phyloP scores from a whole-genome alignment of 2,113 vertebrate genomes.

The Microcebus ravelobensis region DNA sequence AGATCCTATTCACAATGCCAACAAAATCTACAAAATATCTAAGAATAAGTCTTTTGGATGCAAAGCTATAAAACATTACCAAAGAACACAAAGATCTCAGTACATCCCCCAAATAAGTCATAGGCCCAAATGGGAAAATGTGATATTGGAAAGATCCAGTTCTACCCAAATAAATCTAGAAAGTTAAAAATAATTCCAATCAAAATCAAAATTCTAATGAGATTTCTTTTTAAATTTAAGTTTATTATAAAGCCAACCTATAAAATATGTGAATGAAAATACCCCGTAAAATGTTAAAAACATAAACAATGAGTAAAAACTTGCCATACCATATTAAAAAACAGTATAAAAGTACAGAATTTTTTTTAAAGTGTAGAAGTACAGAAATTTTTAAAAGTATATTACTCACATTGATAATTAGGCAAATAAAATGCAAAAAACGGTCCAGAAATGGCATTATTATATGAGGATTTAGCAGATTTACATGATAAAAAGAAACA shows the following conservation, averaged over 20 bases:
- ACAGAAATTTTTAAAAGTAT: neutral
- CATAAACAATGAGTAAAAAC: too few species aligned
- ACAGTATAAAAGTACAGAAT: neutral
- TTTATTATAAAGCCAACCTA: neutral
- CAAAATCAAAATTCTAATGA: constrained; percentile 2
- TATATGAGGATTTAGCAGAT: neutral
- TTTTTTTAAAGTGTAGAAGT: neutral
- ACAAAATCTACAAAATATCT: constrained; percentile 14
- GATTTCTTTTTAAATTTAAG: neutral
- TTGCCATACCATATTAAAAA: too few species aligned
- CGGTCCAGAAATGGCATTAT: neutral
- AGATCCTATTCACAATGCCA: neutral
- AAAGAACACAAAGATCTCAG: neutral
- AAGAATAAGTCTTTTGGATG: constrained; percentile 2
- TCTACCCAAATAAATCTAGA: neutral
- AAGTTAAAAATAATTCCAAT: constrained; percentile 21
- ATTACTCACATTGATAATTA: neutral
- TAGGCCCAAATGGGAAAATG: neutral
- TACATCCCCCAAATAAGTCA: neutral
- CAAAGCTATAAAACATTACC: neutral
- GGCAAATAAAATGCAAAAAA: neutral
- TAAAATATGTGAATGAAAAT: neutral
- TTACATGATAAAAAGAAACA: neutral
- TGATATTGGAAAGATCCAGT: neutral
- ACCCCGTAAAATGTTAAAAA: too few species aligned